Conservation (phyloP, 2,888 invertebrate genomes). For the Bugulina stolonifera region DNA sequence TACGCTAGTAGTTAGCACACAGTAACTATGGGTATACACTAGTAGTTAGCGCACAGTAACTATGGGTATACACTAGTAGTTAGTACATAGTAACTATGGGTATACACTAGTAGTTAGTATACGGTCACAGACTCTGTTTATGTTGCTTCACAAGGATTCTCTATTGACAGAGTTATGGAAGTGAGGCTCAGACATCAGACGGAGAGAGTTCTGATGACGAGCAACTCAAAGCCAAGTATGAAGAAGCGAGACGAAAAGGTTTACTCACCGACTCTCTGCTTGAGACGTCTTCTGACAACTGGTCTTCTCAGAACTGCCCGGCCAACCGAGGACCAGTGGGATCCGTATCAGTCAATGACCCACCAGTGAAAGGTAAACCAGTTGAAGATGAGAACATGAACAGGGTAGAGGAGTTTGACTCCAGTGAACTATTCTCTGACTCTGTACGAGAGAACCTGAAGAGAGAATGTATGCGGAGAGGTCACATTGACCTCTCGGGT, state of each 20-base stretch:
- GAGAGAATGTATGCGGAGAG: no score
- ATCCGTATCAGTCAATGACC: not conserved
- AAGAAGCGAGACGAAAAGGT: not conserved
- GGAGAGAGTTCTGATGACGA: constrained; percentile 1
- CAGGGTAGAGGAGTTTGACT: constrained; percentile 25
- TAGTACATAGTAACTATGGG: not conserved
- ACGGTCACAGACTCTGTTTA: no score
- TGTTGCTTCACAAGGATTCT: no score
- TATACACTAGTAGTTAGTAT: not conserved
- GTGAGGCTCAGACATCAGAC: not conserved
- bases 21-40: not conserved
- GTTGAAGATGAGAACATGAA: not conserved
- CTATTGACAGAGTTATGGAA: not conserved
- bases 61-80: not conserved
- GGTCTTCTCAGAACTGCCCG: not conserved
- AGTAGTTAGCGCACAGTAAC: not conserved
- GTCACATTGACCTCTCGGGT: no score
- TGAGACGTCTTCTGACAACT: not conserved
- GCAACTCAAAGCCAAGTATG: not conserved
- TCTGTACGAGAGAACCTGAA: not conserved
- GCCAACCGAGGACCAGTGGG: not conserved
- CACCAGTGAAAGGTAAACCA: not conserved
- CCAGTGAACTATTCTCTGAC: constrained; percentile 22
- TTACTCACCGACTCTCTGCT: not conserved
- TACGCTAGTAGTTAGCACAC: not conserved